Evolutionary conservation across 2,888 invertebrate species (phyloP).

Genomic region (Xylota sylvarum): DNA sequence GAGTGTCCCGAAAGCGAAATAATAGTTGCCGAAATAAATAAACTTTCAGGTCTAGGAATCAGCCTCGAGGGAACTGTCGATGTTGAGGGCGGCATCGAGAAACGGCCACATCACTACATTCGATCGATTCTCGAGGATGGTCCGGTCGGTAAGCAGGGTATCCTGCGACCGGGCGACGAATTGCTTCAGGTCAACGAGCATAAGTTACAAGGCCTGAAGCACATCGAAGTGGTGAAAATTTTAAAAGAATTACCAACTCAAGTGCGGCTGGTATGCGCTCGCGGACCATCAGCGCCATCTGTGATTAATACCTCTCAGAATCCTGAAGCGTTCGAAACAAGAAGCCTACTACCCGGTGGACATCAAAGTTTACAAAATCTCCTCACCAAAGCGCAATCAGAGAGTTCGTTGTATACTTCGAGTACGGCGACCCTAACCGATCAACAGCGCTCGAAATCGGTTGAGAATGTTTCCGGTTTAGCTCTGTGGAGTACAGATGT

Average conservation of each 20-base stretch:
- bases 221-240: constrained; percentile 98
- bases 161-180: constrained; percentile 97
- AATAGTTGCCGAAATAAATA: constrained; percentile 95
- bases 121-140: constrained; percentile 98
- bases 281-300: constrained; percentile 87
- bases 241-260: constrained; percentile 96
- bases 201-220: constrained; percentile 95
- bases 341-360: constrained; percentile 94
- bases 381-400: constrained; percentile 97
- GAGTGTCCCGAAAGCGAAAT: constrained; percentile 94
- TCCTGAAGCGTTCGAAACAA: constrained; percentile 91
- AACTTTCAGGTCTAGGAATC: constrained; percentile 97
- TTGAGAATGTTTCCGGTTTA: constrained; percentile 97
- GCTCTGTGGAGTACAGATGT: constrained; percentile 99
- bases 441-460: constrained; percentile 93
- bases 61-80: constrained; percentile 99
- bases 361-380: constrained; percentile 93
- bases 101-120: constrained; percentile 99
- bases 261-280: constrained; percentile 96
- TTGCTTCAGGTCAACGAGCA: constrained; percentile 98
- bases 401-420: constrained; percentile 95
- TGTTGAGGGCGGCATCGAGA: constrained; percentile 98
- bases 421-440: constrained; percentile 92
- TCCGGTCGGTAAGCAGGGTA: constrained; percentile 96
- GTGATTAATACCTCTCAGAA: constrained; percentile 92